These are phyloP conservation scores for Temnothorax rugatulus DNA, from an alignment of 2,888 invertebrate genomes.

Conservation along the genomic window DNA sequence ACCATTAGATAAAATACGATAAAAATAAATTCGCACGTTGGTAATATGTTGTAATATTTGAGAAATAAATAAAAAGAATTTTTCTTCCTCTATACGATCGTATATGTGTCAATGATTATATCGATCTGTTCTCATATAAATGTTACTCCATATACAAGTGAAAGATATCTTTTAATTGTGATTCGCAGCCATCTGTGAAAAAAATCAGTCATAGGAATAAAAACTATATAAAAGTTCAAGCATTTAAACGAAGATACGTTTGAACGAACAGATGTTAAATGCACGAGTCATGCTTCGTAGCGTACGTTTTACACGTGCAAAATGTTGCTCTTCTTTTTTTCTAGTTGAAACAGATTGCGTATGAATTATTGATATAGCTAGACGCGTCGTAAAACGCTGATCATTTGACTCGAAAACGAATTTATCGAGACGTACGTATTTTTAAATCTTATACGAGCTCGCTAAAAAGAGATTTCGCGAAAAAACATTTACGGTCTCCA, in stretches of 20 bases:
- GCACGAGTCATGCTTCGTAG: not conserved
- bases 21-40: not conserved
- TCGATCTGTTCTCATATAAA: not conserved
- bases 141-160: not conserved
- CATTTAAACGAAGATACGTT: not conserved
- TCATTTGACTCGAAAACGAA: not conserved
- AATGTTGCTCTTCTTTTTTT: not conserved
- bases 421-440: not conserved
- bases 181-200: constrained; percentile 1
- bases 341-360: not conserved
- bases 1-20: not conserved
- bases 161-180: not conserved
- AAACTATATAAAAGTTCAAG: not conserved
- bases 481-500: not conserved
- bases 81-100: not conserved
- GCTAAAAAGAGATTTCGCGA: not conserved
- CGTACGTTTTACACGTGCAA: constrained; percentile 6
- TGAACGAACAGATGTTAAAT: not conserved
- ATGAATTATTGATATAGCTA: constrained; percentile 5
- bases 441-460: not conserved
- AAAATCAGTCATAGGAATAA: not conserved
- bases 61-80: not conserved
- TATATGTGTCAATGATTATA: not conserved
- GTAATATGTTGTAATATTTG: not conserved
- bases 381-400: not conserved